These are phyloP conservation scores for Rhagoletis zephyria DNA, from an alignment of 1,140 invertebrate species.

Conservation along the genomic window DNA sequence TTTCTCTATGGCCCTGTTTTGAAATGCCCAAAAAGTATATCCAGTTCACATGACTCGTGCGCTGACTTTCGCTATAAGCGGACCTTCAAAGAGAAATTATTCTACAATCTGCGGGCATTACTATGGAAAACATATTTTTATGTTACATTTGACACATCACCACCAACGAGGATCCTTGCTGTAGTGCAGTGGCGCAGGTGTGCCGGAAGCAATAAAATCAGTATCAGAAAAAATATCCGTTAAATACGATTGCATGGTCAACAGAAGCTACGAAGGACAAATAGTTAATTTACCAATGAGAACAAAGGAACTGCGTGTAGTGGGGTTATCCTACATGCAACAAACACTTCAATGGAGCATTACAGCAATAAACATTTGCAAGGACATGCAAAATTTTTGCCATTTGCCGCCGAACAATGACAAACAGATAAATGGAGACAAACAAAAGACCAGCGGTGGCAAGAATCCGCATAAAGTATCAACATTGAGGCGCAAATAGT, in stretches of 20 bases:
- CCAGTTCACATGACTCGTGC: neutral
- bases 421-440: neutral
- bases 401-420: neutral
- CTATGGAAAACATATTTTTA: neutral
- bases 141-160: neutral
- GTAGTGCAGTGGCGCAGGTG: neutral
- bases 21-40: too few relatives aligned
- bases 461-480: constrained; percentile 24
- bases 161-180: neutral
- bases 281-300: constrained; percentile 7
- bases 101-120: too few relatives aligned
- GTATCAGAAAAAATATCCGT: neutral
- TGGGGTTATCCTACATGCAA: constrained; percentile 19
- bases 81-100: too few relatives aligned
- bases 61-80: neutral
- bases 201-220: constrained; percentile 44
- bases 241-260: neutral
- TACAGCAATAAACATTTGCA: neutral
- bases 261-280: constrained; percentile 39
- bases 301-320: constrained; percentile 32
- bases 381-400: constrained; percentile 27
- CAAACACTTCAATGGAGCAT: neutral
- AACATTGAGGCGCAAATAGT: neutral
- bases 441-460: constrained; percentile 40
- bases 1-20: too few relatives aligned